phyloP scores from a whole-genome alignment of 64 coral and sea anemone genomes.

The Stylophora pistillata region DNA sequence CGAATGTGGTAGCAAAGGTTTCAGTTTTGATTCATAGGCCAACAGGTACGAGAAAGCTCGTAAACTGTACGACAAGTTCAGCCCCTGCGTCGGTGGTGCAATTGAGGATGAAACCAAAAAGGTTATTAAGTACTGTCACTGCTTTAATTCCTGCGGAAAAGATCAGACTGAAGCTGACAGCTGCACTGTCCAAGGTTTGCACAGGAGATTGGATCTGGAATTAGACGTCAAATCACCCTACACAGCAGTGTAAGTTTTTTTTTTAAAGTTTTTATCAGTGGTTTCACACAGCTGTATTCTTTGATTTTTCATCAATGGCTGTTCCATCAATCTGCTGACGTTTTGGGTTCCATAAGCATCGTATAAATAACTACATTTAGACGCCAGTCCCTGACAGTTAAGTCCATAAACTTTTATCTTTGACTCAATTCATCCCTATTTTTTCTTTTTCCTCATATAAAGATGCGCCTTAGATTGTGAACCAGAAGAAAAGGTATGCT shows the following conservation, averaged over 20 bases:
- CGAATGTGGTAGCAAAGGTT: not conserved
- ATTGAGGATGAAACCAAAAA: not conserved
- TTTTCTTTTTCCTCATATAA: not conserved
- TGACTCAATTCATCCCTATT: not conserved
- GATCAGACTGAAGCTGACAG: conserved; percentile 9
- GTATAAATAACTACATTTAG: no score
- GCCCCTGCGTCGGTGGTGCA: not conserved
- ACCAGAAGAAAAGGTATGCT: not conserved
- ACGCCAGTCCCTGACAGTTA: not conserved
- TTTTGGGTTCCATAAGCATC: no score
- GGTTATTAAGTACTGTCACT: not conserved
- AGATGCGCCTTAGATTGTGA: conserved; percentile 18
- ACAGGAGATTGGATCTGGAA: conserved; percentile 39
- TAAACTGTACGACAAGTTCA: not conserved
- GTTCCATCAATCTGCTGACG: no score
- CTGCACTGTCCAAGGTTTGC: conserved; percentile 6
- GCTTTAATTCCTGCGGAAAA: not conserved
- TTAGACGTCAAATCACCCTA: not conserved
- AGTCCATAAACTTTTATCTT: no score
- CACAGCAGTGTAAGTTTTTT: conserved; percentile 6
- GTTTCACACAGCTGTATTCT: not conserved
- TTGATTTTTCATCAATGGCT: no score
- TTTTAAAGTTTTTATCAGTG: not conserved
- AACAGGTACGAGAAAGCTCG: not conserved
- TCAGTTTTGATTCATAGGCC: not conserved